Evolutionary conservation across 2,888 invertebrate species (phyloP), one percentile per base, ranked within the genome.

Genomic region (Clistopyga incitator): DNA sequence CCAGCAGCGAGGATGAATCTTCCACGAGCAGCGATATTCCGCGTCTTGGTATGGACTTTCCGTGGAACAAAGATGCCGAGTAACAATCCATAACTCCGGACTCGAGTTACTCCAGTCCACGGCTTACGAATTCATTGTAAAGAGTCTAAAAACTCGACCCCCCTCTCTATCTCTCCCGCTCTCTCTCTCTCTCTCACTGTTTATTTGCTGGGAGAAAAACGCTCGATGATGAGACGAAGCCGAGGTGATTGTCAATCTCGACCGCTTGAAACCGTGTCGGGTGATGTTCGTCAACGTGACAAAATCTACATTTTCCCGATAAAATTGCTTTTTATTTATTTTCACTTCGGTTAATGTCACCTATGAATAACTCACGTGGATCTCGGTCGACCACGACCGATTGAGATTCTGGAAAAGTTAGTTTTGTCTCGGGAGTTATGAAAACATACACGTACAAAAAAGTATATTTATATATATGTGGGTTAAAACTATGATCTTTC

Each of bases 1-100:
- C 93, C 0, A 92, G 92, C 76, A 93, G 93, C 87, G 92, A 92
- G 84, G 93, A 93, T 75, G 92, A 93, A 65, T 93, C 92, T 20
- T 93, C 92, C 23, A 90, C 90, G 23, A 91, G 92, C 82, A 91
- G 91, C 86, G 93, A 92, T 85, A 92, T 93, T 71, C 91, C 92
- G 29, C 89, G 91, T 52, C 87, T 92, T 67, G 85, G 88, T 11
- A 88, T 85, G 85, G 89, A 89, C 59, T 85, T 88, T 47, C 79
- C 87, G 18, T 90, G 90, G 90, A 85, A 84, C 76, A 87, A 90
- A 80, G 79, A 87, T 68, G 85, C 85, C 56, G 85, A 87, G 84
- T 88, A 86, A 85, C 64, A 56, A 56, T 67, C 45, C 34, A 65
- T 47, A 52, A 20, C 20, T 42, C 38, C 54, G 42, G 25, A 54